Conservation (phyloP, 1,140 invertebrate species). For the Cardiocondyla obscurior region DNA sequence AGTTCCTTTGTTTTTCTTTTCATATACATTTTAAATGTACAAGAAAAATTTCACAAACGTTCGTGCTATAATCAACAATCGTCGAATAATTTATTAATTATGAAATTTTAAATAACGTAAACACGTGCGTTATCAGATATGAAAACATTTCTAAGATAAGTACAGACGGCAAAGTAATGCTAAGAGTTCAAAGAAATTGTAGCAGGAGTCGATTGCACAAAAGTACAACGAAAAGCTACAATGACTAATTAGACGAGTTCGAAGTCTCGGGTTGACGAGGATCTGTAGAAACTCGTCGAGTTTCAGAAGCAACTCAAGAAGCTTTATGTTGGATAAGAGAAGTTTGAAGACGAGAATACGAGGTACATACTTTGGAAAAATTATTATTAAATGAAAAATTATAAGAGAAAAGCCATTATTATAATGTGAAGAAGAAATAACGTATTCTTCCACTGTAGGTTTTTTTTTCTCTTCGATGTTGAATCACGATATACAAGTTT, state of each 20-base stretch:
- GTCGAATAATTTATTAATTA: background rate
- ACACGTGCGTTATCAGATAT: background rate
- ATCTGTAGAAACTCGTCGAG: slow-evolving; percentile 17
- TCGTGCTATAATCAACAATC: background rate
- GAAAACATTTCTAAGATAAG: background rate
- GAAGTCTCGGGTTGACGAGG: background rate
- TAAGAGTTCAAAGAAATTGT: background rate
- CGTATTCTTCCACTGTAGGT: background rate
- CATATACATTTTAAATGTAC: too few species aligned
- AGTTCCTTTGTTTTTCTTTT: too few species aligned
- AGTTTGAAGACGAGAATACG: background rate
- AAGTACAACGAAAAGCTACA: slow-evolving; percentile 21
- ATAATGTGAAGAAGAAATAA: background rate
- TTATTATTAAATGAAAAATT: background rate
- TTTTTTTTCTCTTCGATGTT: background rate
- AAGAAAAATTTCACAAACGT: background rate
- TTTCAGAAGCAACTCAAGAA: slow-evolving; percentile 8
- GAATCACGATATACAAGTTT: background rate
- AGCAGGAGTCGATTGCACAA: background rate
- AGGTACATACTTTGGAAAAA: background rate
- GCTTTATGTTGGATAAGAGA: slow-evolving; percentile 2
- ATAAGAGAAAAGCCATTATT: background rate
- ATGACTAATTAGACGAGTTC: slow-evolving; percentile 22
- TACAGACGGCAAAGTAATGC: background rate
- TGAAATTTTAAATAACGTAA: background rate